Evolutionary conservation across 1,140 invertebrate species (phyloP), one percentile per base, ranked within the genome.

Genomic region (Oedothorax gibbosus): DNA sequence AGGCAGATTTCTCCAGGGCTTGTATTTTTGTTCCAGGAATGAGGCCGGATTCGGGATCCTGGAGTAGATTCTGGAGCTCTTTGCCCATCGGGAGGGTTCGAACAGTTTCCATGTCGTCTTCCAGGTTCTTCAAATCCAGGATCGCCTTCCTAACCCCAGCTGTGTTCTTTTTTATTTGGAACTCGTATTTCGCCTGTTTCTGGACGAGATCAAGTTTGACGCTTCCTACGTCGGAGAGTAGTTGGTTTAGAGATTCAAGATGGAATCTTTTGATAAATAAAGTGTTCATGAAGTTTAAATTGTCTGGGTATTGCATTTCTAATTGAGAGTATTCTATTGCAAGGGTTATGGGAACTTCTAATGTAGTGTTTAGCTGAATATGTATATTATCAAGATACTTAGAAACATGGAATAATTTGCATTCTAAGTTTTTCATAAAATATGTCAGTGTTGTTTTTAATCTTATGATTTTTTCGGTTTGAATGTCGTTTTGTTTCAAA

Each of bases 121-220:
- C 18, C 62, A 68, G 10, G 18, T 75, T 54, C 56, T 64, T 56
- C 6, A 68, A 11, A 10, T 84, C 53, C 14, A 68, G 15, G 3
- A 57, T 60, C 50, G 56, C 20, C 8, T n/a, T 68, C 57, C 49
- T 18, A 15, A 76, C 7, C 68, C 21, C 68, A 8, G 20, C 18
- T 8, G 21, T 14, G 51, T 68, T 76, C 21, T 50, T 75, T 49
- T 75, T 53, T 1, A 84, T 75, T 54, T 84, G 81, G n/a, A 49
- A 66, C 6, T 50, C 18, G 5, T 18, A 7, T 50, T 49, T 84
- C 49, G 18, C 57, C 10, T 12, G 56, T 18, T 57, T 53, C n/a
- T 76, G n/a, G 7, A 84, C 9, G 15, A 21, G 21, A 7, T 66
- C 10, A 0, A 84, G 72, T n/a, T 75, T 68, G 8, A 10, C 2